Conservation (phyloP, 2,888 invertebrate genomes). For the Steinernema carpocapsae region DNA sequence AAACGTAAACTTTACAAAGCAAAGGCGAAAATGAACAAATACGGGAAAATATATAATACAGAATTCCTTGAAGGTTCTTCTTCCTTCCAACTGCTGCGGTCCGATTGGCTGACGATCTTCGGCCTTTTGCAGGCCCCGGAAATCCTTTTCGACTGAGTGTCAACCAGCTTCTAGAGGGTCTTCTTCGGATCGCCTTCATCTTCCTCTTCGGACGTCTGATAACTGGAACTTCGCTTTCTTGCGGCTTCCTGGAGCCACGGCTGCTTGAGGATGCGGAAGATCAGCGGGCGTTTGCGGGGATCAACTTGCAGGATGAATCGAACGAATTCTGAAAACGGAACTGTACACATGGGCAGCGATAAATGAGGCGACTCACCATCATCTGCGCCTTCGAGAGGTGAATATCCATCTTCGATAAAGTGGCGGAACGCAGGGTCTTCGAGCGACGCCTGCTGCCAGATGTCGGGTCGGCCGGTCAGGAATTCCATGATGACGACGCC, state of each 20-base stretch:
- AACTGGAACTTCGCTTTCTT: no score
- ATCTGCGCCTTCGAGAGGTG: neutral
- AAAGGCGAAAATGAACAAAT: no score
- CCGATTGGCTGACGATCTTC: no score
- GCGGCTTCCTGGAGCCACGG: conserved; percentile 1
- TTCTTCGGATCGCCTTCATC: no score
- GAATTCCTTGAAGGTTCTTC: no score
- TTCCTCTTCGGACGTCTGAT: no score
- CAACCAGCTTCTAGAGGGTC: no score
- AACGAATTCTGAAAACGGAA: neutral
- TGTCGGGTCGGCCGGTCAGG: neutral
- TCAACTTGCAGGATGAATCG: conserved; percentile 3
- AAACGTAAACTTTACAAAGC: no score
- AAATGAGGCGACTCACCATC: neutral
- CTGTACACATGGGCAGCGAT: neutral
- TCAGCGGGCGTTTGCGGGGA: neutral
- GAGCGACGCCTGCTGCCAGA: neutral
- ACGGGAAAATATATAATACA: no score
- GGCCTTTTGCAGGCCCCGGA: no score
- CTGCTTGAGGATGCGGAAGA: neutral
- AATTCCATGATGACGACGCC: conserved; percentile 23
- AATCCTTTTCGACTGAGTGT: no score
- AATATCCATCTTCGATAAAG: neutral
- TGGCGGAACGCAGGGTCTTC: neutral
- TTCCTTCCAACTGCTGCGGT: no score